A percentile compares a stretch with the other conserved stretches of the same genome.
Conservation (phyloP, 2,888 invertebrate genomes). For the Patella ulyssiponensis region DNA sequence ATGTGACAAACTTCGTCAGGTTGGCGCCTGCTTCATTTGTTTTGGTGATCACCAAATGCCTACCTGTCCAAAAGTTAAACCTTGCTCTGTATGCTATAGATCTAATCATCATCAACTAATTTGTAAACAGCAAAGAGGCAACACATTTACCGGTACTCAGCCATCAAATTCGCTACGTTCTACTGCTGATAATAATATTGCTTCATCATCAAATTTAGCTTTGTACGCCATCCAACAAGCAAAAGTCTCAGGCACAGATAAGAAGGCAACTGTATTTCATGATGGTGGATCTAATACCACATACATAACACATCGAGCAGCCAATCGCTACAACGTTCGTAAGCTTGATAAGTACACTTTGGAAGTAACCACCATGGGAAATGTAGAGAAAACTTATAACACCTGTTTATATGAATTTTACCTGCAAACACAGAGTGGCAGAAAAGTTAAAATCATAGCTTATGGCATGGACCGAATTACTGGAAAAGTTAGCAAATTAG, state of each 20-base stretch:
- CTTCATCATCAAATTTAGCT: too few relatives aligned
- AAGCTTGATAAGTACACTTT: constrained; percentile 5
- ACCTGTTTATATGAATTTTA: constrained; percentile 6
- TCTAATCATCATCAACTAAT: too few relatives aligned
- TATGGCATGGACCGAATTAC: constrained; percentile 14
- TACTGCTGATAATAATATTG: too few relatives aligned
- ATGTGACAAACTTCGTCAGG: too few relatives aligned
- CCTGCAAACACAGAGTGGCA: constrained; percentile 14
- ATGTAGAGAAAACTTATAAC: constrained; percentile 15
- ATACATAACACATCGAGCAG: constrained; percentile 16
- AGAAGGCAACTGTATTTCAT: constrained; percentile 11
- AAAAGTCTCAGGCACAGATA: constrained; percentile 8
- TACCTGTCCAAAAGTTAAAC: too few relatives aligned
- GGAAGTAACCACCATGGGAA: constrained; percentile 18
- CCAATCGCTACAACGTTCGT: neutral
- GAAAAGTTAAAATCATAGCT: constrained; percentile 1
- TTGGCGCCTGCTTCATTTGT: too few relatives aligned
- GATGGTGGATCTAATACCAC: constrained; percentile 21
- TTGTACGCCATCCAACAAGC: neutral
- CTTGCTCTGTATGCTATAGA: too few relatives aligned
- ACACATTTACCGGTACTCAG: too few relatives aligned
- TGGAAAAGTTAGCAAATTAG: neutral
- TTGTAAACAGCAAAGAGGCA: too few relatives aligned
- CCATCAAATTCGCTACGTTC: too few relatives aligned
- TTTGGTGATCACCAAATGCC: too few relatives aligned